Evolutionary conservation across 2,888 invertebrate genomes (phyloP), one percentile per base, ranked within the genome.

Genomic region (Clepsis dumicolana): DNA sequence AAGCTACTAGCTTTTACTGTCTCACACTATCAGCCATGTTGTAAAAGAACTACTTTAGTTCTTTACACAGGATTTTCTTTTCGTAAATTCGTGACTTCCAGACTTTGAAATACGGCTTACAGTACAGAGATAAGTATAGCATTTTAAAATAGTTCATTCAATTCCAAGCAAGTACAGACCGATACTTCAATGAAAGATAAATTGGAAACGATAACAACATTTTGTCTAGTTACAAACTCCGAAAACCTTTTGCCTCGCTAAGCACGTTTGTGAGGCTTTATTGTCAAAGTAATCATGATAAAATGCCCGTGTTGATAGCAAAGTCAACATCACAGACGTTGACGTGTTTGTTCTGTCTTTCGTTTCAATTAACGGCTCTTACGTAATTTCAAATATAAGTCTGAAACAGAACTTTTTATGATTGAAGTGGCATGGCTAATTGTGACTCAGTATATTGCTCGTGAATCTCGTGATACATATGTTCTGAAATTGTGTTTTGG

Each of bases 1-100:
- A 67, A 67, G 38, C 56, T 21, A 62, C 62, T 67, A 50, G 35
- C 44, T 54, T 44, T 44, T 25, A 52, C 25, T 50, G 50, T 65
- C 57, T 59, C 57, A 27, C 52, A 24, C 53, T 10, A 29, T 54
- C 54, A 16, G 18, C 25, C 53, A 62, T 48, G 54, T 61, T 54
- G 32, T 61, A 50, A 67, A 61, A 63, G 56, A 63, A 63, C 29
- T 52, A 48, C 21, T 52, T 52, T 63, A 63, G 63, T 59, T 64
- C 63, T 52, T 63, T 32, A 2, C 57, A 24, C n/a, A 10, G 32
- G 52, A 24, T 59, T 57, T 66, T 48, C 27, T 56, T 59, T 27
- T 44, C 44, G 44, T 24, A 48, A 60, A 60, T 54, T 18, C 38
- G 24, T 29, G n/a, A 48, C 54, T 57, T 38, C 5, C 14, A 62